These are phyloP conservation scores for Petrophora chlorosata DNA, from an alignment of 2,888 invertebrate genomes.

Conservation along the genomic window DNA sequence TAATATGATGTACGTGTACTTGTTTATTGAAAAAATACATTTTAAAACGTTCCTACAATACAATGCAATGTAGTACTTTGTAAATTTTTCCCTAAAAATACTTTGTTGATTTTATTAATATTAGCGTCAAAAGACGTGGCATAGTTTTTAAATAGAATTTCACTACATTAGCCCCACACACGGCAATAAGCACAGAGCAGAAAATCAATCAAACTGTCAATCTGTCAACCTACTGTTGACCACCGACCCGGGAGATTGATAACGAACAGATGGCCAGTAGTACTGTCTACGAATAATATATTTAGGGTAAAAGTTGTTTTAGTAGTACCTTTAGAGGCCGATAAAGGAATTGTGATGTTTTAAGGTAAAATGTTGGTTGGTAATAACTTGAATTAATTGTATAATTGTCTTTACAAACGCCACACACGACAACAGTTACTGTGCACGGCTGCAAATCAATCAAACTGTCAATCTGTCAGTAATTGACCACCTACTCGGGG, in stretches of 20 bases:
- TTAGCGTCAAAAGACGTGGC: neutral
- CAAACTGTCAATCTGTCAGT: constrained; percentile 43
- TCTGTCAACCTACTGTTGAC: constrained; percentile 36
- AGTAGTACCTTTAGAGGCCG: too few relatives aligned
- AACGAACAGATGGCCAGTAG: constrained; percentile 20
- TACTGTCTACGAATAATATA: too few relatives aligned
- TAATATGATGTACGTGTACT: too few relatives aligned
- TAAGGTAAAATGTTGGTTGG: too few relatives aligned
- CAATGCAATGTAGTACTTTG: too few relatives aligned
- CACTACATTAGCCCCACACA: constrained; percentile 24
- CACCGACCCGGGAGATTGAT: constrained; percentile 33
- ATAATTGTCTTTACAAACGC: too few relatives aligned
- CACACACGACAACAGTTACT: constrained; percentile 22
- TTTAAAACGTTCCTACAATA: too few relatives aligned
- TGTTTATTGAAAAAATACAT: too few relatives aligned
- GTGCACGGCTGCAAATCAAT: constrained; percentile 45
- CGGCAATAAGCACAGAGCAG: constrained; percentile 10
- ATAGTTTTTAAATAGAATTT: constrained; percentile 8
- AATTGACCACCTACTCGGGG: constrained; percentile 37
- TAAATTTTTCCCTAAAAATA: too few relatives aligned
- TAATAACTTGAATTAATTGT: too few relatives aligned
- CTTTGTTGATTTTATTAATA: neutral
- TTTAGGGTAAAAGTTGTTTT: too few relatives aligned
- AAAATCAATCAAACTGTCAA: constrained; percentile 50
- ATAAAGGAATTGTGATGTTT: too few relatives aligned